Evolutionary conservation across 2,113 vertebrate genomes (phyloP).

Genomic region (Nycticebus coucang): DNA sequence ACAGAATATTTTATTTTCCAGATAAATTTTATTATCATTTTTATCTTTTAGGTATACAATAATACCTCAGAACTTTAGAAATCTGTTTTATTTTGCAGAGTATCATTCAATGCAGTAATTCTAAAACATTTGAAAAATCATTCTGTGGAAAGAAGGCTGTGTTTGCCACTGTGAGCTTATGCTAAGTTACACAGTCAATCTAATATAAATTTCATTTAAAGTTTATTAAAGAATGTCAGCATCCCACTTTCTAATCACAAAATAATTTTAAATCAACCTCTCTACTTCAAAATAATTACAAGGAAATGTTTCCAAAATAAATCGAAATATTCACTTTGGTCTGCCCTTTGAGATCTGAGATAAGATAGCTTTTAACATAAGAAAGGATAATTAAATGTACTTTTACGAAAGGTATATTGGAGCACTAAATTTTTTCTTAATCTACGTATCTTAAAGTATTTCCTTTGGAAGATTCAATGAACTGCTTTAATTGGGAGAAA

Average conservation of each 20-base stretch:
- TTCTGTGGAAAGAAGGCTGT: neutral
- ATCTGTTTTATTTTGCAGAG: neutral
- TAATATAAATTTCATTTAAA: conserved; percentile 18
- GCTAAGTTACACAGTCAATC: neutral
- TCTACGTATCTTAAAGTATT: neutral
- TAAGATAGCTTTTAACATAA: neutral
- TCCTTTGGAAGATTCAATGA: neutral
- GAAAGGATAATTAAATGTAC: conserved; percentile 29
- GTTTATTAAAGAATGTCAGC: neutral
- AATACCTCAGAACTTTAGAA: neutral
- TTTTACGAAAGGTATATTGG: neutral
- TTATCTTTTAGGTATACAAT: neutral
- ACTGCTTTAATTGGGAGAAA: neutral
- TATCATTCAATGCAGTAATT: neutral
- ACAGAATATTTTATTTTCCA: neutral
- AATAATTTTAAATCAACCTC: conserved; percentile 19
- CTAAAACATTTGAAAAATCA: neutral
- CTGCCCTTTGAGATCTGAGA: conserved; percentile 13
- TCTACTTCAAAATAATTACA: conserved; percentile 10
- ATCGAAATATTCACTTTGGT: neutral
- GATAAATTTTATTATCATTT: neutral
- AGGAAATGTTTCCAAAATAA: conserved; percentile 12
- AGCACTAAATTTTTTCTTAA: neutral
- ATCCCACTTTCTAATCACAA: neutral
- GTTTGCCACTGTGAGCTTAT: neutral